Evolutionary conservation across 2,888 invertebrate genomes (phyloP).

Genomic region (Ceramica pisi): DNA sequence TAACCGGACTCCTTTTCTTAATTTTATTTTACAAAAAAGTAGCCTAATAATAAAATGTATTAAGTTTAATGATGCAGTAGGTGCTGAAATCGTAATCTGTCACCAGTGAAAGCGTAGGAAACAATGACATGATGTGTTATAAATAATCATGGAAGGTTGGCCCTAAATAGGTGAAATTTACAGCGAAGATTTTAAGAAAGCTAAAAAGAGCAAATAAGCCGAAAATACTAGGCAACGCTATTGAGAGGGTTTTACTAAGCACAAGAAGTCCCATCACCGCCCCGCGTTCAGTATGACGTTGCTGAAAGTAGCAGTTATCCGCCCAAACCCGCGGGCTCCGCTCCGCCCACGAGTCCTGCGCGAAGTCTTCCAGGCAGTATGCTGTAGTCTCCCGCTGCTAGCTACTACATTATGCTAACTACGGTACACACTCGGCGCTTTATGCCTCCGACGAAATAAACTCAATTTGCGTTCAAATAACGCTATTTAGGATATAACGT

Average conservation of each 20-base stretch:
- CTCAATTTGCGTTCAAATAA: constrained; percentile 61
- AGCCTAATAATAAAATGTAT: background rate
- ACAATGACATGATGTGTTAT: too few relatives aligned
- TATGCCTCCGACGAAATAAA: constrained; percentile 60
- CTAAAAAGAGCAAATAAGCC: too few relatives aligned
- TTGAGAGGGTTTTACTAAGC: background rate
- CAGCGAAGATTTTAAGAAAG: background rate
- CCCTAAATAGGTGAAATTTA: background rate
- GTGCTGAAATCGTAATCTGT: too few relatives aligned
- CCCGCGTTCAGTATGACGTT: constrained; percentile 2
- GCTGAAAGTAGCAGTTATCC: constrained; percentile 8
- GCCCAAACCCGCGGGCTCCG: constrained; percentile 6
- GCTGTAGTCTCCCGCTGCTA: constrained; percentile 25
- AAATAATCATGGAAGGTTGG: too few relatives aligned
- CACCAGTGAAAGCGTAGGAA: too few relatives aligned
- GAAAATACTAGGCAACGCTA: background rate
- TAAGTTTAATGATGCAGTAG: too few relatives aligned
- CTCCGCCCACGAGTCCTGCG: background rate
- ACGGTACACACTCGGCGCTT: constrained; percentile 45
- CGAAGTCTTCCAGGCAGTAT: constrained; percentile 10
- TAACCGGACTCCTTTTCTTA: background rate
- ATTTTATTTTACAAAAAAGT: background rate
- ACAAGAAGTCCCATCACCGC: background rate
- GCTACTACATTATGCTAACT: constrained; percentile 66
- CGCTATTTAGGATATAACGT: constrained; percentile 47